phyloP scores from a whole-genome alignment of 2,888 invertebrate genomes.

The Mythimna lalbum region DNA sequence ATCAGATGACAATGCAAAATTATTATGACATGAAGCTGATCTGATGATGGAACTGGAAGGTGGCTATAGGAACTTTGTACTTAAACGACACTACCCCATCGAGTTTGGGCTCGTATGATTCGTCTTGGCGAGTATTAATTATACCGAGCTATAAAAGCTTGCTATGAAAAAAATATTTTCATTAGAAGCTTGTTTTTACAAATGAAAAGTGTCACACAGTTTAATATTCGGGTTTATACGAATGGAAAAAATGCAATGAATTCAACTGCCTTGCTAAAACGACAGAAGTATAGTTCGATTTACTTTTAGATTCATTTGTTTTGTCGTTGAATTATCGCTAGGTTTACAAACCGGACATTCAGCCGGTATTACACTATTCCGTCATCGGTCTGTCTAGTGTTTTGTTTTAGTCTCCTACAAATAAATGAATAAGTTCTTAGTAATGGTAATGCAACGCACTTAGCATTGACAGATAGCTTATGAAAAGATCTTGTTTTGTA shows the following conservation, averaged over 20 bases:
- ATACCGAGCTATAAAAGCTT: too few species aligned
- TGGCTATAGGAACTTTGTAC: too few species aligned
- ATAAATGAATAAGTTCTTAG: background rate
- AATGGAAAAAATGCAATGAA: background rate
- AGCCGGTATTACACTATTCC: constrained; percentile 29
- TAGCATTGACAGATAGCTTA: background rate
- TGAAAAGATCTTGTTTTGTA: background rate
- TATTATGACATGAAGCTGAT: too few species aligned
- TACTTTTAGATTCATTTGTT: constrained; percentile 38
- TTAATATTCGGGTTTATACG: background rate
- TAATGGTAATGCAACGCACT: background rate
- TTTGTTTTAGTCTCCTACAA: background rate
- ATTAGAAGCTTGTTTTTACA: too few species aligned
- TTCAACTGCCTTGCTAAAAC: background rate
- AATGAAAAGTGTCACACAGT: background rate
- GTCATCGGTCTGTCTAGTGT: constrained; percentile 1
- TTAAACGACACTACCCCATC: too few species aligned
- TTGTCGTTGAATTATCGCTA: constrained; percentile 22
- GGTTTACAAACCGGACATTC: constrained; percentile 43
- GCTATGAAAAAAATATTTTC: too few species aligned
- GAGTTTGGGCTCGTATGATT: too few species aligned
- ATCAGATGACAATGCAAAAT: too few species aligned
- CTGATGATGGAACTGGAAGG: too few species aligned
- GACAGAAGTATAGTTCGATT: background rate
- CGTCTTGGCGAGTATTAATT: too few species aligned